Evolutionary conservation across 2,888 invertebrate species (phyloP), one percentile per base, ranked within the genome.

Genomic region (Saturnia pavonia): DNA sequence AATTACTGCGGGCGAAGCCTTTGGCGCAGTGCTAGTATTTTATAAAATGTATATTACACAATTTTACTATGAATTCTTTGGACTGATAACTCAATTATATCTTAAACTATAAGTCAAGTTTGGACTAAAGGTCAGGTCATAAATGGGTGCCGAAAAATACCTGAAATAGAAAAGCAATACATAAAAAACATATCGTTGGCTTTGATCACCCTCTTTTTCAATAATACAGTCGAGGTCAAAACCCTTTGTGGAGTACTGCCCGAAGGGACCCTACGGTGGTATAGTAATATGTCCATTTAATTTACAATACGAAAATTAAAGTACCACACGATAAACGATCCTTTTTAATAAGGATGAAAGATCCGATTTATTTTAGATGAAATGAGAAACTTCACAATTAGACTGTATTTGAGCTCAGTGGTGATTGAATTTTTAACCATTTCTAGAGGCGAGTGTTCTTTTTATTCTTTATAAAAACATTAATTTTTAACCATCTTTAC

Each of bases 201-300:
- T 92, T 92, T 92, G 92, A 92, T 91, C 93, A 88, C 87, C 88
- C 91, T 60, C 90, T 88, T 91, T 91, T 91, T 90, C 91, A 90
- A 92, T 91, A 92, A 91, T 91, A 88, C 86, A 88, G 84, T 78
- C 76, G 83, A 84, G 80, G 84, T 78, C 81, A 75, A 73, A 65
- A 57, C 85, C 86, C 88, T 91, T 91, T 91, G 88, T 87, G 76
- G 77, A 78, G 77, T 77, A 77, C 78, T 72, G 88, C 91, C 86
- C 75, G 77, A 76, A 88, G 89, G 88, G 78, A 74, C 75, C 75
- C 76, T 74, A 73, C 76, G 70, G 72, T 76, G 75, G 80, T 79
- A 80, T 82, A 78, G 85, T 88, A 85, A 90, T 88, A 85, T 88
- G 87, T 88, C 88, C 88, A 90, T 91, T 91, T 89, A 88, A 91